Evolutionary conservation across 2,113 vertebrate genomes (phyloP).

Genomic region (Labrus mixtus): DNA sequence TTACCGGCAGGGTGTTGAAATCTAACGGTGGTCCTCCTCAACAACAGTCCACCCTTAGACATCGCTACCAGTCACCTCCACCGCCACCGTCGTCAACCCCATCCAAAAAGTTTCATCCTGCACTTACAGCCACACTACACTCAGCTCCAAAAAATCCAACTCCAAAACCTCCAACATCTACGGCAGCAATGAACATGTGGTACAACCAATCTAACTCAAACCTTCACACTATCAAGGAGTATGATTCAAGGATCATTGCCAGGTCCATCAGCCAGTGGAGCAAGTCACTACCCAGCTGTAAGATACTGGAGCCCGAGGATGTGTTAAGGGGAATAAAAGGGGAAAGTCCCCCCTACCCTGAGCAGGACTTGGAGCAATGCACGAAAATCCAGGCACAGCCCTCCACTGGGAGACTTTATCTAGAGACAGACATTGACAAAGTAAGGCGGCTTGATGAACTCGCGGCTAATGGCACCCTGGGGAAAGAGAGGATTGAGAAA

Average conservation of each 20-base stretch:
- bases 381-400: constrained; percentile 71
- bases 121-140: constrained; percentile 10
- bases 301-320: constrained; percentile 72
- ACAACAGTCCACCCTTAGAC: constrained; percentile 33
- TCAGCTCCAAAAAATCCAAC: constrained; percentile 24
- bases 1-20: constrained; percentile 88
- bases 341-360: constrained; percentile 44
- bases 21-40: constrained; percentile 77
- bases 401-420: constrained; percentile 75
- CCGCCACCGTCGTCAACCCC: constrained; percentile 33
- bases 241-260: constrained; percentile 54
- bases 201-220: constrained; percentile 53
- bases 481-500: constrained; percentile 57
- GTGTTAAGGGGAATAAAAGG: constrained; percentile 59
- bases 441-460: constrained; percentile 80
- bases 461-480: constrained; percentile 56
- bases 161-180: not conserved
- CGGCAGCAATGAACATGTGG: constrained; percentile 47
- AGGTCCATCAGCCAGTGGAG: constrained; percentile 70
- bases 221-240: constrained; percentile 68
- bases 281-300: constrained; percentile 71
- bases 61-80: constrained; percentile 37
- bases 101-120: constrained; percentile 1
- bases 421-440: constrained; percentile 85
- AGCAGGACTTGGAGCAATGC: constrained; percentile 57